Conservation (phyloP, 2,113 vertebrate species). For the Beaufortia kweichowensis region DNA sequence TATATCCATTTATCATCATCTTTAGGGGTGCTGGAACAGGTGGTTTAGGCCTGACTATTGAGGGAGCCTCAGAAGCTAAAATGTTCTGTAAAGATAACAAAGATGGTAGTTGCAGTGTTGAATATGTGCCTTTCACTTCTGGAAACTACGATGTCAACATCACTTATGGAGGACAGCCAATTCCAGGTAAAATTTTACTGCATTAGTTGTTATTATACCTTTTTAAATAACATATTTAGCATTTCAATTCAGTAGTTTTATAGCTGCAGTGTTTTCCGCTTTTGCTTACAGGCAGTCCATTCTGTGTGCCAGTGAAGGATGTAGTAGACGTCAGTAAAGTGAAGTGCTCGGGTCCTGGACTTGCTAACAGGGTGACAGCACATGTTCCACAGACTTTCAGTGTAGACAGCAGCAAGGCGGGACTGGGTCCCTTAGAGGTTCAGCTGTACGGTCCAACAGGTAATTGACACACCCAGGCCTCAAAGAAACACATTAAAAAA, state of each 20-base stretch:
- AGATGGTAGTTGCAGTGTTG: slow-evolving; percentile 92
- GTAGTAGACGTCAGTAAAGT: slow-evolving; percentile 90
- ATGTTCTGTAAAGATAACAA: slow-evolving; percentile 98
- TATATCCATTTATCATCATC: slow-evolving; percentile 21
- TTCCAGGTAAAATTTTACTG: slow-evolving; percentile 73
- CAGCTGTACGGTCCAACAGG: slow-evolving; percentile 85
- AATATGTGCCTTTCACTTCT: slow-evolving; percentile 89
- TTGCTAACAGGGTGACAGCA: slow-evolving; percentile 84
- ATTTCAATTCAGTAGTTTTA: not conserved
- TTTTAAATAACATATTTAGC: not conserved
- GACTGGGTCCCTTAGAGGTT: slow-evolving; percentile 85
- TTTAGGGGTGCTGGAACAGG: slow-evolving; percentile 90
- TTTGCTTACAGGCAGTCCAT: slow-evolving; percentile 81
- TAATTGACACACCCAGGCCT: slow-evolving; percentile 54
- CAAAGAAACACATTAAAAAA: not conserved
- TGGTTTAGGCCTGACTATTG: slow-evolving; percentile 89
- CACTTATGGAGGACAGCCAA: slow-evolving; percentile 89
- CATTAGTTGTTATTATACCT: not conserved
- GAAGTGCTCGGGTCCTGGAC: slow-evolving; percentile 88
- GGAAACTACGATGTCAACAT: slow-evolving; percentile 95
- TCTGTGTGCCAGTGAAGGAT: slow-evolving; percentile 87
- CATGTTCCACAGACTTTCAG: slow-evolving; percentile 90
- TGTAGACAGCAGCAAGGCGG: slow-evolving; percentile 84
- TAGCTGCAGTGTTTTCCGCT: not conserved
- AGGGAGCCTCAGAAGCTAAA: slow-evolving; percentile 94